Evolutionary conservation across 2,113 vertebrate genomes (phyloP), one percentile per base, ranked within the genome.

Genomic region (Andinoacara biseriatus): DNA sequence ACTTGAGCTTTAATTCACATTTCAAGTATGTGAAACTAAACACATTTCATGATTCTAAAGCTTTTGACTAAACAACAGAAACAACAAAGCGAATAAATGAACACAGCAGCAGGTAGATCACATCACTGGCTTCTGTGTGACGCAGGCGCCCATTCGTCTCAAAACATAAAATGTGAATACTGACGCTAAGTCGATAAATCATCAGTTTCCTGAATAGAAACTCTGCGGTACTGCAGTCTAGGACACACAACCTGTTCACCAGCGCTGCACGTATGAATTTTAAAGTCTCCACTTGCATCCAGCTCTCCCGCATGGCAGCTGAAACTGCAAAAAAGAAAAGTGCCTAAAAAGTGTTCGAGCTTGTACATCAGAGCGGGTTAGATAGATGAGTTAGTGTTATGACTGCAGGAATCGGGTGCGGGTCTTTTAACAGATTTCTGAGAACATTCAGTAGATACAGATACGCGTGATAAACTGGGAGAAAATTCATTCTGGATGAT

Each of bases 11-110:
- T 8, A 86, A 86, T 85, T 92, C 78, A 93, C 90, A 84, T 88
- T 86, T 35, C 49, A 31, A 58, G 29, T 52, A 33, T 0, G 0
- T 65, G 59, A 35, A 74, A 84, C 84, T 77, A 75, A 57, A n/a
- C n/a, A 0, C 29, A 35, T 59, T 67, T 43, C 31, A 59, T 5
- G 0, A 62, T 76, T 82, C 85, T 86, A 91, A 90, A 83, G 78
- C 74, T 61, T 79, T 63, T 65, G 65, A 65, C 78, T 85, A 87
- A 15, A 49, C 49, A 60, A 78, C 81, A 89, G 81, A 86, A 85
- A 88, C 85, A 83, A 87, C 60, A 86, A 80, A 84, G 61, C 76
- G 83, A 91, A 91, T 91, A 92, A 87, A 83, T 89, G 83, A 93
- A 81, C 58, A 56, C 67, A 72, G 20, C 33, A 76, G 31, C 22